Evolutionary conservation across 2,113 vertebrate genomes (phyloP), one percentile per base, ranked within the genome.

Genomic region (Aleadryas rufinucha): DNA sequence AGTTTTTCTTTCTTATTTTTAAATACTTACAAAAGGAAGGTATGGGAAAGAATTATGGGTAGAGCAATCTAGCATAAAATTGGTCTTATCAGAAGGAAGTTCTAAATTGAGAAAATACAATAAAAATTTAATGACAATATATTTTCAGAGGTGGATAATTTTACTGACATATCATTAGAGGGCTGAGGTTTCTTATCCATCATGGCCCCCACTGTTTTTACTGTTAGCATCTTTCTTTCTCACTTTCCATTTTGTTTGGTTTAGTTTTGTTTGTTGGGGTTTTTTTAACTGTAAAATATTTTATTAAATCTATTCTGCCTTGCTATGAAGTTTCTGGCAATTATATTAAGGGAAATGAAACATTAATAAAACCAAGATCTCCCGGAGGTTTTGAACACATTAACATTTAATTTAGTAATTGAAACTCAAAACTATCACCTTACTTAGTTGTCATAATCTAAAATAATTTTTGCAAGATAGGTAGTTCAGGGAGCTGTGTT

Each of bases 201-300:
- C 37, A 69, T 8, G 3, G 6, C 3, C 6, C 8, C 2, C 37
- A 56, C 19, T 39, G 11, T 23, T 84, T 87, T 78, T 74, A 33
- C 16, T 52, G 37, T 42, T 52, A 74, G 3, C 39, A 26, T 21
- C 16, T 68, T 82, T 52, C 20, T 7, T 56, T 74, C 37, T 47
- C 0, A 1, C 13, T n/a, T 65, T 61, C 5, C 3, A 9, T 11
- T 26, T 64, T 31, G 14, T 24, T 33, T 30, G 16, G 4, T 45
- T 78, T 45, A 19, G 13, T 42, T 42, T 42, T 11, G 1, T 33
- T 49, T 42, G 6, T 31, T 64, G 12, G 6, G 0, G 14, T 1
- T 7, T 13, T 11, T 31, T 18, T 33, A 26, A 45, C 8, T 50
- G 6, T 28, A 37, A 68, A 77, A 33, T 39, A 68, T 50, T 87